Conservation (phyloP, 1,140 invertebrate species). For the Archivesica marissinica region DNA sequence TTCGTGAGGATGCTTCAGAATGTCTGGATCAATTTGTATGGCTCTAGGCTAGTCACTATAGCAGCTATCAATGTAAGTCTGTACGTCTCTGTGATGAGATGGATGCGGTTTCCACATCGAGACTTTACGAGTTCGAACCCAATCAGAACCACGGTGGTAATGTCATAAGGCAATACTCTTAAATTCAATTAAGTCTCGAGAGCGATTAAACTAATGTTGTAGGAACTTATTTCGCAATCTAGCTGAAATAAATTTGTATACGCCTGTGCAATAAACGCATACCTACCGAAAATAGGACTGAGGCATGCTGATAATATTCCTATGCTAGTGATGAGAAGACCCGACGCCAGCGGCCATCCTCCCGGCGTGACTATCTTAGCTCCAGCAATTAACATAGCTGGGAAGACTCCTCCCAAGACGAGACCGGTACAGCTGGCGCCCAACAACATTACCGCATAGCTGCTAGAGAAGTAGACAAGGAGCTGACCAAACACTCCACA, state of each 20-base stretch:
- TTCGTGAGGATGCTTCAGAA: conserved; percentile 93
- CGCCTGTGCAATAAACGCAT: no score
- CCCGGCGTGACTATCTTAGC: not conserved
- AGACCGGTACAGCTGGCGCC: not conserved
- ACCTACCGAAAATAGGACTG: conserved; percentile 11
- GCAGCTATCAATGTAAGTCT: conserved; percentile 92
- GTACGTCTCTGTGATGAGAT: no score
- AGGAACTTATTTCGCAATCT: no score
- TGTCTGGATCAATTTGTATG: conserved; percentile 91
- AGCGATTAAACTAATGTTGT: no score
- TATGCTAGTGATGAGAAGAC: conserved; percentile 3
- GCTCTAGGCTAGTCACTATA: conserved; percentile 89
- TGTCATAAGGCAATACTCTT: no score
- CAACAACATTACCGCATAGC: not conserved
- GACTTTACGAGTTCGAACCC: no score
- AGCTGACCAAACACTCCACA: conserved; percentile 10
- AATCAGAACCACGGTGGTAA: no score
- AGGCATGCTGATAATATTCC: not conserved
- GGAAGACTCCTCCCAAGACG: not conserved
- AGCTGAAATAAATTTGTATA: no score
- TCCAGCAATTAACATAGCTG: not conserved
- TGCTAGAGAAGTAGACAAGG: not conserved
- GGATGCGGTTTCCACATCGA: no score
- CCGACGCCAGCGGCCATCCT: conserved; percentile 8
- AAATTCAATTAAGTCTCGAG: no score